phyloP scores from a whole-genome alignment of 2,888 invertebrate genomes.

The Pheosia tremula region DNA sequence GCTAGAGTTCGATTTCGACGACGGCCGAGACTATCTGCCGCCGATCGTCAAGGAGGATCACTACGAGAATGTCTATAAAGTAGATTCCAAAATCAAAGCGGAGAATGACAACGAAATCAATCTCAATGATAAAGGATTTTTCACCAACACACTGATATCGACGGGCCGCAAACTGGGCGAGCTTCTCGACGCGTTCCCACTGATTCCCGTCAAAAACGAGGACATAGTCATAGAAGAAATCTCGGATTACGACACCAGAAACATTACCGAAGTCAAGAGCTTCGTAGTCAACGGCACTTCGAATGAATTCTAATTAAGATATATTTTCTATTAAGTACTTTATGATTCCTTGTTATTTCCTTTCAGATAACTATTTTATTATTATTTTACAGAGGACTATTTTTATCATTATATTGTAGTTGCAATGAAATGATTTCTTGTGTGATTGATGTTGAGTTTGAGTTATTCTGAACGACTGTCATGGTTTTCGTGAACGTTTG shows the following conservation, averaged over 20 bases:
- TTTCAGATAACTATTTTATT: constrained; percentile 56
- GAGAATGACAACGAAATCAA: constrained; percentile 51
- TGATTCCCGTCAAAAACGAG: constrained; percentile 71
- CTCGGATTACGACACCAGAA: constrained; percentile 67
- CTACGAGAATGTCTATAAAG: constrained; percentile 64
- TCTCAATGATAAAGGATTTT: constrained; percentile 46
- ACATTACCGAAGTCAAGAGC: constrained; percentile 69
- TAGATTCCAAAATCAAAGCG: constrained; percentile 53
- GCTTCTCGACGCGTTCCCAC: constrained; percentile 65
- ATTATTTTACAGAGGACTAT: constrained; percentile 42
- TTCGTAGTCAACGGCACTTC: constrained; percentile 68
- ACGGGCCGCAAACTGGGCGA: constrained; percentile 73
- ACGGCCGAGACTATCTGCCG: constrained; percentile 69
- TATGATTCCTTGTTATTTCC: constrained; percentile 46
- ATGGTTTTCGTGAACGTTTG: constrained; percentile 16
- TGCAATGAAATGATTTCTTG: constrained; percentile 66
- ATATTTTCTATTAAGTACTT: constrained; percentile 39
- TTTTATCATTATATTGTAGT: constrained; percentile 46
- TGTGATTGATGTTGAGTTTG: constrained; percentile 32
- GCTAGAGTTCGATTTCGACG: constrained; percentile 70
- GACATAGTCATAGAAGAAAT: constrained; percentile 74
- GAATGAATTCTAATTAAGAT: constrained; percentile 54
- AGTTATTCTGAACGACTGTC: constrained; percentile 31
- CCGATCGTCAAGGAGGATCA: constrained; percentile 74
- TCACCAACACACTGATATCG: constrained; percentile 65